These are phyloP conservation scores for Meteorus colon DNA, from an alignment of 2,888 invertebrate genomes.

Conservation along the genomic window DNA sequence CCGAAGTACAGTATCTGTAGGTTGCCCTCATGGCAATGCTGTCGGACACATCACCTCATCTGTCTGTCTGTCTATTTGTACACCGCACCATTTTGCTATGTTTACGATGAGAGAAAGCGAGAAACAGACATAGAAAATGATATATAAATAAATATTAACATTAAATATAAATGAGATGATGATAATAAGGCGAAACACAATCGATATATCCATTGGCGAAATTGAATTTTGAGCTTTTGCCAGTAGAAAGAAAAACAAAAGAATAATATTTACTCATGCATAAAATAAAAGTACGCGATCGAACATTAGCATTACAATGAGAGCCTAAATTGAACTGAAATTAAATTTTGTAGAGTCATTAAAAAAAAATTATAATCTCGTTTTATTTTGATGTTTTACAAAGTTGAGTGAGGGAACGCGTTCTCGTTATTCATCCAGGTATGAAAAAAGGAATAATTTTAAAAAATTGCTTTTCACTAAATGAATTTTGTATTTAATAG, in stretches of 20 bases:
- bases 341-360: background rate
- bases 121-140: no score
- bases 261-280: background rate
- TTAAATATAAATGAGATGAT: background rate
- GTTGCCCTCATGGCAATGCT: conserved; percentile 1
- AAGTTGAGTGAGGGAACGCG: background rate
- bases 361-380: background rate
- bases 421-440: no score
- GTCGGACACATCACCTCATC: no score
- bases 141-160: no score
- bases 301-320: background rate
- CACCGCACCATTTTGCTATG: background rate
- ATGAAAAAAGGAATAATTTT: background rate
- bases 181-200: background rate
- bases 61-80: background rate
- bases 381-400: background rate
- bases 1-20: conserved; percentile 3
- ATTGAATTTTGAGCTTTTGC: background rate
- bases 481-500: no score
- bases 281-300: background rate
- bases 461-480: background rate
- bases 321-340: background rate
- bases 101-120: no score
- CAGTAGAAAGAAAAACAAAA: background rate
- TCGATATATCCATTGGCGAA: background rate